Evolutionary conservation across 2,797 vertebrate genomes (phyloP).

Genomic region (Enteromius treurensis): DNA sequence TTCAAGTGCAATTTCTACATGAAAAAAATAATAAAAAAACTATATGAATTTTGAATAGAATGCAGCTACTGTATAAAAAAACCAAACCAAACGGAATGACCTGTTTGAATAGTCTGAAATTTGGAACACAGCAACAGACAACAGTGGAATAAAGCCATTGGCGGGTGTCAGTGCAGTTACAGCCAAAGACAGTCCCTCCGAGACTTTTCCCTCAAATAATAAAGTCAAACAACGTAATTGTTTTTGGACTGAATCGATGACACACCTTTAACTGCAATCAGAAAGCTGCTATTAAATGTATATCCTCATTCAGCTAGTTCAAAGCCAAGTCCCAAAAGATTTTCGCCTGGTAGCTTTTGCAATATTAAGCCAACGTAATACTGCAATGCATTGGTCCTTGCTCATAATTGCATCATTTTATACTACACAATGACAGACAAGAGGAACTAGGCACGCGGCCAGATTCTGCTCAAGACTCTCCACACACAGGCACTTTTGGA

Average conservation of each 20-base stretch:
- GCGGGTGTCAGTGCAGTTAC: not conserved
- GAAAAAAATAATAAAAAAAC: not conserved
- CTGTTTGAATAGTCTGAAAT: not conserved
- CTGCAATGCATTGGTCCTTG: slow-evolving; percentile 62
- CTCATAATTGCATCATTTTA: slow-evolving; percentile 77
- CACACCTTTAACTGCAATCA: slow-evolving; percentile 27
- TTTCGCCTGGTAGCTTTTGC: slow-evolving; percentile 43
- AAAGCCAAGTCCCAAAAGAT: slow-evolving; percentile 17
- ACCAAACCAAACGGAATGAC: not conserved
- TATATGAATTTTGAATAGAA: not conserved
- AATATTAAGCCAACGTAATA: slow-evolving; percentile 33
- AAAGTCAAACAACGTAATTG: slow-evolving; percentile 9
- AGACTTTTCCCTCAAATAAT: slow-evolving; percentile 10
- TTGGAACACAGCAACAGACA: not conserved
- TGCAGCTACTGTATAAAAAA: not conserved
- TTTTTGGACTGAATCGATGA: slow-evolving; percentile 9
- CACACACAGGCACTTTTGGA: slow-evolving; percentile 25
- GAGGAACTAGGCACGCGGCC: slow-evolving; percentile 61
- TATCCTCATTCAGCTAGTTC: slow-evolving; percentile 32
- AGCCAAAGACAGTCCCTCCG: not conserved
- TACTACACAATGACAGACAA: slow-evolving; percentile 67
- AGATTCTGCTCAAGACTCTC: slow-evolving; percentile 44
- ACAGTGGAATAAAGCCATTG: not conserved
- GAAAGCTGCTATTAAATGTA: slow-evolving; percentile 30
- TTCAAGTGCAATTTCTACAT: slow-evolving; percentile 2